Percentiles rank a stretch among this genome's conserved stretches.
Conservation (phyloP, 2,888 invertebrate species). For the Reticulitermes lucifugus region DNA sequence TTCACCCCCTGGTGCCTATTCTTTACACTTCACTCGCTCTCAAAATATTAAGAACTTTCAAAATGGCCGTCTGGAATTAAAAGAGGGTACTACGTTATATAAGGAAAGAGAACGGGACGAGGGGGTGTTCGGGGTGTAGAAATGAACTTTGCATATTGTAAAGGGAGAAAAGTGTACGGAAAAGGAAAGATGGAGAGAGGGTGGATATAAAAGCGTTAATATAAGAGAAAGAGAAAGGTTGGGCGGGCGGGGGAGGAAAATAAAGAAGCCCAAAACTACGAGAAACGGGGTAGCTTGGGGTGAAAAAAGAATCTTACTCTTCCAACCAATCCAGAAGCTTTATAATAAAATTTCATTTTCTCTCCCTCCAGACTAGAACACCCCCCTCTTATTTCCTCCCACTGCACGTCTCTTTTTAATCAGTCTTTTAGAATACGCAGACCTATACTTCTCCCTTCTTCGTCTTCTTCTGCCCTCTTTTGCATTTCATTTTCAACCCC, state of each 20-base stretch:
- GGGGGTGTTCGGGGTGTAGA: constrained; percentile 44
- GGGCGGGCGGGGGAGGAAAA: constrained; percentile 27
- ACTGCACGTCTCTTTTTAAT: constrained; percentile 38
- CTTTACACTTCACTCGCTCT: constrained; percentile 50
- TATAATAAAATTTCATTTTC: constrained; percentile 50
- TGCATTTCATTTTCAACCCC: constrained; percentile 27
- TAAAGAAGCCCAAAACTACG: constrained; percentile 35
- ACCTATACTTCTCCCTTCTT: constrained; percentile 36
- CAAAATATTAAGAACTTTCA: constrained; percentile 55
- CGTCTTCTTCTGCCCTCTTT: constrained; percentile 39
- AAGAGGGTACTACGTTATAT: constrained; percentile 48
- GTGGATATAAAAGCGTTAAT: constrained; percentile 20
- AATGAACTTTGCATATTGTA: constrained; percentile 54
- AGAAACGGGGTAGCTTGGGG: constrained; percentile 18
- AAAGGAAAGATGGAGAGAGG: constrained; percentile 32
- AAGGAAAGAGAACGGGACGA: constrained; percentile 38
- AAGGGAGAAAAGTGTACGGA: constrained; percentile 39
- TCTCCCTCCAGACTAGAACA: constrained; percentile 29
- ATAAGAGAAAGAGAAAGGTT: constrained; percentile 37
- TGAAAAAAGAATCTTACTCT: constrained; percentile 47
- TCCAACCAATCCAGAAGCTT: constrained; percentile 49
- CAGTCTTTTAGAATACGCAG: constrained; percentile 40
- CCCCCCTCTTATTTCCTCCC: constrained; percentile 28
- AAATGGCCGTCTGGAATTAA: constrained; percentile 54
- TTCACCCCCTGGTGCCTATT: constrained; percentile 20